A percentile compares a stretch with the other conserved stretches of the same genome.
Conservation (phyloP, 2,888 invertebrate species). For the Drosophila tripunctata region DNA sequence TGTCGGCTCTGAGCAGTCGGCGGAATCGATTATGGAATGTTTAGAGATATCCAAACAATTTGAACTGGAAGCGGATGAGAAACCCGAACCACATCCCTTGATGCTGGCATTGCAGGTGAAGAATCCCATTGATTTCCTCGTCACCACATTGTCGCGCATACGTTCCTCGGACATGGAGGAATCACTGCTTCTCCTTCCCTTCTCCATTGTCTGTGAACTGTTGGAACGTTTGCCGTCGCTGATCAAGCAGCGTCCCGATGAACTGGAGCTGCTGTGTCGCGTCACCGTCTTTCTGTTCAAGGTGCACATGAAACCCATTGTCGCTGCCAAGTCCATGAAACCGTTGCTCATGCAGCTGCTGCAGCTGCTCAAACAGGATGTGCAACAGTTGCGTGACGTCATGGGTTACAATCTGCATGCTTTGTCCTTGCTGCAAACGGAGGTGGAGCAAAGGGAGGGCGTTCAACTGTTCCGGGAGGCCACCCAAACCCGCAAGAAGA, state of each 20-base stretch:
- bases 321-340: constrained; percentile 89
- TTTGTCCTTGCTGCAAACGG: constrained; percentile 90
- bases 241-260: constrained; percentile 87
- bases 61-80: constrained; percentile 83
- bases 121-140: constrained; percentile 91
- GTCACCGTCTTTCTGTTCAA: constrained; percentile 90
- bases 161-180: constrained; percentile 96
- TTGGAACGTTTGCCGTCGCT: constrained; percentile 89
- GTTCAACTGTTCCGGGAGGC: constrained; percentile 92
- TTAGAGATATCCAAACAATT: constrained; percentile 89
- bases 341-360: constrained; percentile 78
- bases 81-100: constrained; percentile 88
- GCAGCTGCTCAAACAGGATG: constrained; percentile 68
- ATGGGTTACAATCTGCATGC: constrained; percentile 94
- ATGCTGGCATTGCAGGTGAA: constrained; percentile 92
- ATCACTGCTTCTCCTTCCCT: constrained; percentile 93
- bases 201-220: constrained; percentile 91
- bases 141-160: constrained; percentile 91
- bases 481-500: constrained; percentile 87
- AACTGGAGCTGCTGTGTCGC: constrained; percentile 91
- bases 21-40: constrained; percentile 96
- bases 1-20: constrained; percentile 85
- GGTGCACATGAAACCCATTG: constrained; percentile 92
- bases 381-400: constrained; percentile 87
- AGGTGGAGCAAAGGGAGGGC: constrained; percentile 90